Conservation (phyloP, 1,140 invertebrate species). For the Conopomorpha cramerella region DNA sequence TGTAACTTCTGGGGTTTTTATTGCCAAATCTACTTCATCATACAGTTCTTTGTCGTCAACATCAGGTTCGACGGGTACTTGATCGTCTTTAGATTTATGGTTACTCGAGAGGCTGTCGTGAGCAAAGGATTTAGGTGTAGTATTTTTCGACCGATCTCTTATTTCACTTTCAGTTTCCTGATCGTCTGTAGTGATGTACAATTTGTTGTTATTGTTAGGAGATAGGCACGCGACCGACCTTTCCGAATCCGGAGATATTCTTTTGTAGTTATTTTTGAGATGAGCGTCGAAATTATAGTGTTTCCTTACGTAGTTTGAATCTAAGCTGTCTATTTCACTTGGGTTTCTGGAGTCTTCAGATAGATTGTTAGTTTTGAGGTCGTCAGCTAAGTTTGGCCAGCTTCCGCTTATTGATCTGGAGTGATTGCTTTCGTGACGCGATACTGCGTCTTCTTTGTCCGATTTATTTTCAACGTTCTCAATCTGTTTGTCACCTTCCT, state of each 20-base stretch:
- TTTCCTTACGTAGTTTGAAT: constrained; percentile 68
- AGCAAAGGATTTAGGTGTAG: constrained; percentile 48
- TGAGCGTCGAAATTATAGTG: constrained; percentile 58
- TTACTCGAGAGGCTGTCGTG: constrained; percentile 33
- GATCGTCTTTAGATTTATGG: constrained; percentile 18
- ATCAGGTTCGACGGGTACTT: constrained; percentile 11
- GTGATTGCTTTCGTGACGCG: constrained; percentile 29
- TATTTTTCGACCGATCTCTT: constrained; percentile 36
- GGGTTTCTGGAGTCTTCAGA: constrained; percentile 54
- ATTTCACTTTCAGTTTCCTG: constrained; percentile 35
- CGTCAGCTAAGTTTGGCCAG: constrained; percentile 49
- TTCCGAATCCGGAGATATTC: constrained; percentile 49
- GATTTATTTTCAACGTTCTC: constrained; percentile 21
- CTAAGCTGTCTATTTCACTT: constrained; percentile 67
- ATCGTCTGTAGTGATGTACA: constrained; percentile 45
- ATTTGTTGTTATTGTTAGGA: constrained; percentile 30
- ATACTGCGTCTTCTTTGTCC: constrained; percentile 29
- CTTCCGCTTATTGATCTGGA: constrained; percentile 42
- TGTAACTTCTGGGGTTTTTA: constrained; percentile 14
- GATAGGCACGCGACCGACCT: constrained; percentile 26
- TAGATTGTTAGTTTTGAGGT: constrained; percentile 36
- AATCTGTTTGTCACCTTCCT: constrained; percentile 24
- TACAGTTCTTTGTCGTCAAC: constrained; percentile 18
- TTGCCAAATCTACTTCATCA: constrained; percentile 22
- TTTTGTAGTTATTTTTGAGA: constrained; percentile 37